Base-by-base conservation (phyloP, 2,797 vertebrate genomes). In the Mus spretus region DNA sequence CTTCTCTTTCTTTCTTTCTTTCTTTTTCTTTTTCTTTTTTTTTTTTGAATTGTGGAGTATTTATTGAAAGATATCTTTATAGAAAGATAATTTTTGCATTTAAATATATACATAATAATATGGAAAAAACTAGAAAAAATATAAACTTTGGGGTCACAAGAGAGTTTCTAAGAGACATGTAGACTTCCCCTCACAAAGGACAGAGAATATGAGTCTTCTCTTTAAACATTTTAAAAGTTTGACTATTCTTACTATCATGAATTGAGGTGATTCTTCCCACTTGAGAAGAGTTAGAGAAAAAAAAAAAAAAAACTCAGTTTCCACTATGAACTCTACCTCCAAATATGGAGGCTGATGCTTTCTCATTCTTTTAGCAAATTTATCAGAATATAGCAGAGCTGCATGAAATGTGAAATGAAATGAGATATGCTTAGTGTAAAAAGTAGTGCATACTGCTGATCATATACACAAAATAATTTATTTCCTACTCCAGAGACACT, bases 31-130 rank as follows among this genome's bases (percentile, higher is more conserved):
- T n/a, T 1, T 14, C 3, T 78, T 78, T 17, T n/a, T 17, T n/a
- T 1, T 7, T 3, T 63, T 83, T 83, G 8, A 44, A 44, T 44
- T 61, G 26, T 63, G 8, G 37, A 19, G 0, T 44, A 63, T 61
- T 63, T 84, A 31, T 63, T 81, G 40, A 65, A 63, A 63, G 26
- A 80, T 75, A 78, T 95, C 97, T 98, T 98, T 98, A 98, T 98
- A 97, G 94, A 98, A 98, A 37, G 34, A 97, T 96, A 96, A 95
- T 92, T 50, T 50, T 50, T 50, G 9, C 50, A 50, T 50, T 50
- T 97, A 98, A 85, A 82, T 96, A 96, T 84, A 31, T 94, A 94
- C 59, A 28, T 84, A 34, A 17, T 11, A 83, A 63, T 83, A 63
- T 63, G 24, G 59, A 83, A 24, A 83, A 44, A 96, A 10, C 37